A percentile compares a stretch with the other conserved stretches of the same genome.
phyloP scores from a whole-genome alignment of 2,888 invertebrate species.

The Ochropleura plecta region DNA sequence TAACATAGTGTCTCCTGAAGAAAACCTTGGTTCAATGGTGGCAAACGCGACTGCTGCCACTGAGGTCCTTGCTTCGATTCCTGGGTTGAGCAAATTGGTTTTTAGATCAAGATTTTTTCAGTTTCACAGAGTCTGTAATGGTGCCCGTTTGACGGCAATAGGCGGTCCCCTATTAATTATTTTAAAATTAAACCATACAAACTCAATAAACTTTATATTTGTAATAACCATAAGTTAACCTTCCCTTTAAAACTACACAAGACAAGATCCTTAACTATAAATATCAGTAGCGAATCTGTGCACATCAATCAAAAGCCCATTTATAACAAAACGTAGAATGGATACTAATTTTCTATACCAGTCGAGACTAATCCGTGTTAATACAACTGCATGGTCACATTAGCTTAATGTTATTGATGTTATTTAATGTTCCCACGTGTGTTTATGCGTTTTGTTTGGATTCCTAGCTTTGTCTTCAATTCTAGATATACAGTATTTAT shows the following conservation, averaged over 20 bases:
- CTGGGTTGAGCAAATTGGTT: no score
- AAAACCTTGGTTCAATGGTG: no score
- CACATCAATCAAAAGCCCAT: conserved; percentile 38
- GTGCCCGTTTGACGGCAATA: no score
- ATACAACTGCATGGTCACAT: conserved; percentile 27
- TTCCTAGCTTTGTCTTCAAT: conserved; percentile 50
- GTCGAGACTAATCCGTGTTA: conserved; percentile 22
- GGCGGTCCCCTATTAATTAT: no score
- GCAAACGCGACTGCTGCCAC: no score
- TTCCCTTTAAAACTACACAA: background rate
- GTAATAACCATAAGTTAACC: background rate
- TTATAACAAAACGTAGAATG: conserved; percentile 22
- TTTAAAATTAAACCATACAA: no score
- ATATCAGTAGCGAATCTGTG: conserved; percentile 24
- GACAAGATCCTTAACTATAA: conserved; percentile 7
- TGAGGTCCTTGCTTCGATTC: no score
- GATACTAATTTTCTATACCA: conserved; percentile 29
- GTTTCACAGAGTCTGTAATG: no score
- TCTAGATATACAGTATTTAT: conserved; percentile 12
- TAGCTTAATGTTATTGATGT: conserved; percentile 50
- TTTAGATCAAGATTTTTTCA: no score
- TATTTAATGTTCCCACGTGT: conserved; percentile 53
- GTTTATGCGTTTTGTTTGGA: conserved; percentile 41
- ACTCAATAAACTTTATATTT: background rate
- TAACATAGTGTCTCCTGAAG: no score